Evolutionary conservation across 2,888 invertebrate species (phyloP).

Genomic region (Subacronicta megacephala): DNA sequence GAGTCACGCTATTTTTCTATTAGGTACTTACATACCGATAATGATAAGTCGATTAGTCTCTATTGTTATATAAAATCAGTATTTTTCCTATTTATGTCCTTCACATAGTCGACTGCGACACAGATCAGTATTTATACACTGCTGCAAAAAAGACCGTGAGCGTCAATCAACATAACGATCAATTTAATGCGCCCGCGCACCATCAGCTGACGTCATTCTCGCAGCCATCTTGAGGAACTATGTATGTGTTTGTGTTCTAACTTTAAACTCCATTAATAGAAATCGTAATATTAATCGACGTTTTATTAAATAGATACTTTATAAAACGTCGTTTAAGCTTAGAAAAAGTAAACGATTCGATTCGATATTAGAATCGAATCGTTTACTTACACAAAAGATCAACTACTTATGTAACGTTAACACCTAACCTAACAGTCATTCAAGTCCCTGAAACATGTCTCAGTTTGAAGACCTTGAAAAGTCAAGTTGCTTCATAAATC

Average conservation of each 20-base stretch:
- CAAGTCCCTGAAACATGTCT: neutral
- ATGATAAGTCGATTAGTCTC: constrained; percentile 23
- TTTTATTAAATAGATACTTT: too few species aligned
- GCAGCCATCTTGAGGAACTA: constrained; percentile 69
- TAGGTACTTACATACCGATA: neutral
- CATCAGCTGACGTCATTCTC: constrained; percentile 65
- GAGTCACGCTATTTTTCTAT: constrained; percentile 28
- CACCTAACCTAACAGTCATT: too few species aligned
- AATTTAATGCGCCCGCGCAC: constrained; percentile 70
- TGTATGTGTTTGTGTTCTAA: constrained; percentile 28
- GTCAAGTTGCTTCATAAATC: constrained; percentile 26
- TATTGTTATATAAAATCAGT: constrained; percentile 30
- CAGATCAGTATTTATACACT: constrained; percentile 44
- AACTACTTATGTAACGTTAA: too few species aligned
- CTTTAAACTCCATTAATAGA: constrained; percentile 46
- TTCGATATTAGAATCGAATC: too few species aligned
- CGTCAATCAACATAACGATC: constrained; percentile 76
- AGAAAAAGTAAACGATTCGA: too few species aligned
- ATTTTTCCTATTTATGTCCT: constrained; percentile 45
- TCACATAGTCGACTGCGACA: constrained; percentile 44
- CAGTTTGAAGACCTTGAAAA: constrained; percentile 5
- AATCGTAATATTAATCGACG: constrained; percentile 43
- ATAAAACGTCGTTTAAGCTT: too few species aligned
- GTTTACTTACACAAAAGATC: too few species aligned
- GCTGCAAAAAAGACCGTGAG: constrained; percentile 75